phyloP scores from a whole-genome alignment of 64 coral and sea anemone species.

The Exaiptasia diaphana region DNA sequence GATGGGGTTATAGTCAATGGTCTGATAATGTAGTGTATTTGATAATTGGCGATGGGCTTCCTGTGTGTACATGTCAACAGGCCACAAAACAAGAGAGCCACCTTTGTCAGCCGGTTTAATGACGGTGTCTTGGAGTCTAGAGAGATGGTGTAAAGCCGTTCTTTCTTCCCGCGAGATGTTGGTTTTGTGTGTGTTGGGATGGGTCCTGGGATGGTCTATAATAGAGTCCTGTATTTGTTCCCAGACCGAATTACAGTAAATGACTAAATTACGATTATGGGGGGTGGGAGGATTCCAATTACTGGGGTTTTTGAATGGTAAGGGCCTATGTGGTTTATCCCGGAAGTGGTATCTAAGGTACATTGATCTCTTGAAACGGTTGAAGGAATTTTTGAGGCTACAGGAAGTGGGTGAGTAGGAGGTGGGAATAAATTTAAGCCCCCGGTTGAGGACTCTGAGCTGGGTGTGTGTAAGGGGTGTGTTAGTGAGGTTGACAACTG shows the following conservation, averaged over 20 bases:
- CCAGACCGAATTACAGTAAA: slow-evolving; percentile 1
- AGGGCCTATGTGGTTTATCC: not conserved
- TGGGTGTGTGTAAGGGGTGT: not conserved
- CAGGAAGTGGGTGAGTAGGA: not conserved
- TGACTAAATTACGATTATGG: slow-evolving; percentile 12
- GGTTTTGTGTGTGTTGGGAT: too few relatives aligned
- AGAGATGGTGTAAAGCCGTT: slow-evolving; percentile 1
- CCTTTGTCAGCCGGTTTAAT: slow-evolving; percentile 57
- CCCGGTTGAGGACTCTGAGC: slow-evolving; percentile 1
- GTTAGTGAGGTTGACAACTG: slow-evolving; percentile 12
- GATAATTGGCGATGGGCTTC: slow-evolving; percentile 8
- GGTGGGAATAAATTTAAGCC: slow-evolving; percentile 32
- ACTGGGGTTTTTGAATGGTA: slow-evolving; percentile 9
- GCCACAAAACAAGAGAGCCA: slow-evolving; percentile 16
- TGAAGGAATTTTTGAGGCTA: not conserved
- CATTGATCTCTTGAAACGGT: not conserved
- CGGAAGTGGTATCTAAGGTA: slow-evolving; percentile 33
- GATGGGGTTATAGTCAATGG: not conserved
- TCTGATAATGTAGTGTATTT: not conserved
- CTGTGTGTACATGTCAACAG: not conserved
- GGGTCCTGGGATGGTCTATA: too few relatives aligned
- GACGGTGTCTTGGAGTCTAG: not conserved
- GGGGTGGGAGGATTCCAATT: slow-evolving; percentile 36
- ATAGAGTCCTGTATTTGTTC: slow-evolving; percentile 6
- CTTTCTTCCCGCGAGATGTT: not conserved